Conservation (phyloP, 30 jellyfish, hydroid and myxozoan genomes). For the Clytia hemisphaerica region DNA sequence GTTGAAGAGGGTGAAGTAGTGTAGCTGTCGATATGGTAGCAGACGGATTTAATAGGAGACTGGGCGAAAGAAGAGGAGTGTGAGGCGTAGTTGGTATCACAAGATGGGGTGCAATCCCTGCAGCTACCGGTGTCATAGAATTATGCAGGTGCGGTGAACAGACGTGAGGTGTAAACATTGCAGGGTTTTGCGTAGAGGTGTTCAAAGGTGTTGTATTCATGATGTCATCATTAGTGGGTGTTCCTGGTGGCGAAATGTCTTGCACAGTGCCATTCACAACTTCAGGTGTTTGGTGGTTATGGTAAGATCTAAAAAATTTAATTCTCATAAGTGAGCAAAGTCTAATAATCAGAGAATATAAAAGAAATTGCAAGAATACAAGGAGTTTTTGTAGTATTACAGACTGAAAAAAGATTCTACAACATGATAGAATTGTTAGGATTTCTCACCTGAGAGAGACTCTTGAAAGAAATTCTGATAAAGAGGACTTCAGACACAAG, state of each 20-base stretch:
- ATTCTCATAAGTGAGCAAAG: too few species aligned
- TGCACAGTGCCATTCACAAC: slow-evolving; percentile 53
- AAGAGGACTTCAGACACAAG: too few species aligned
- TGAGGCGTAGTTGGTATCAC: slow-evolving; percentile 19
- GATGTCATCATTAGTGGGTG: slow-evolving; percentile 82
- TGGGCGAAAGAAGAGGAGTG: slow-evolving; percentile 23
- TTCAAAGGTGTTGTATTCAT: slow-evolving; percentile 43
- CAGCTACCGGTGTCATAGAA: slow-evolving; percentile 8
- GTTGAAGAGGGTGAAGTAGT: slow-evolving; percentile 84
- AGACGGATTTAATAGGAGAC: not conserved
- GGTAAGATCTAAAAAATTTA: not conserved
- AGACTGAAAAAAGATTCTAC: too few species aligned
- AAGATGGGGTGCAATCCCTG: slow-evolving; percentile 18
- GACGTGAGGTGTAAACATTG: slow-evolving; percentile 35
- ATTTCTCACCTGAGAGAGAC: too few species aligned
- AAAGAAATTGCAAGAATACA: too few species aligned
- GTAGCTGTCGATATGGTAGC: slow-evolving; percentile 47
- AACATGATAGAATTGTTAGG: too few species aligned
- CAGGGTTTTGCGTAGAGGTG: slow-evolving; percentile 54
- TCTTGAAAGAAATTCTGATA: too few species aligned
- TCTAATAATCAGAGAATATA: too few species aligned
- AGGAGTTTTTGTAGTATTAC: too few species aligned
- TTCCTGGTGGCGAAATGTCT: slow-evolving; percentile 93
- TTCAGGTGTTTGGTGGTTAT: slow-evolving; percentile 18
- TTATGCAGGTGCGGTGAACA: slow-evolving; percentile 24